Base-by-base conservation (phyloP, 2,113 vertebrate species). In the Hippoglossus stenolepis region DNA sequence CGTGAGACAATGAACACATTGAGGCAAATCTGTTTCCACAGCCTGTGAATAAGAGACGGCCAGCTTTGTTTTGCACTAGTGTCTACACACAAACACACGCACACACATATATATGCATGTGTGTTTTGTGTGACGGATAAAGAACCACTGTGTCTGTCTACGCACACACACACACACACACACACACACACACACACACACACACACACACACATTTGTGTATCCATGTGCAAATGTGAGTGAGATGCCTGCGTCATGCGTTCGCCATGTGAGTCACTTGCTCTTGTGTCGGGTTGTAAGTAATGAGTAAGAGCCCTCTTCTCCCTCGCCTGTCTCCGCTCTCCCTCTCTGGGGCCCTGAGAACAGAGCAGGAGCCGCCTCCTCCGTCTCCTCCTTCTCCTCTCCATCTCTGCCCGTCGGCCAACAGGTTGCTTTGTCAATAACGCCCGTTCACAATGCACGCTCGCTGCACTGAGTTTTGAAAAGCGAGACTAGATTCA, bases 211-310 rank as follows among this genome's bases (percentile, higher is more conserved):
- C 17, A 49, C 64, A 47, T 82, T 70, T 79, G 70, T 70, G 74
- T 77, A 59, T 70, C 64, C 69, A 66, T 69, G 79, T 64, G 70
- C 67, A 35, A 69, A 65, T 68, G 69, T 70, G 83, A 63, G 57
- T 10, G 68, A 84, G 77, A 35, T 24, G 68, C 82, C 75, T 91
- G 90, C 89, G 82, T 93, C 92, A 93, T 82, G 76, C 68, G 21
- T 87, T 72, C 49, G 59, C 81, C 83, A 85, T 87, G 90, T 93
- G 92, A 93, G 91, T 93, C 92, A 92, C 88, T 85, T 56, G 73
- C 84, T 76, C 83, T 79, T 56, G 71, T 38, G 81, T 60, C 26
- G 70, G 82, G 74, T 69, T 89, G 59, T 61, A 82, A 87, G 88
- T 74, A 85, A 81, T 89, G 85, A 88, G 83, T 79, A 85, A 86